phyloP scores from a whole-genome alignment of 2,888 invertebrate species.

The Acanthosepion esculentum region DNA sequence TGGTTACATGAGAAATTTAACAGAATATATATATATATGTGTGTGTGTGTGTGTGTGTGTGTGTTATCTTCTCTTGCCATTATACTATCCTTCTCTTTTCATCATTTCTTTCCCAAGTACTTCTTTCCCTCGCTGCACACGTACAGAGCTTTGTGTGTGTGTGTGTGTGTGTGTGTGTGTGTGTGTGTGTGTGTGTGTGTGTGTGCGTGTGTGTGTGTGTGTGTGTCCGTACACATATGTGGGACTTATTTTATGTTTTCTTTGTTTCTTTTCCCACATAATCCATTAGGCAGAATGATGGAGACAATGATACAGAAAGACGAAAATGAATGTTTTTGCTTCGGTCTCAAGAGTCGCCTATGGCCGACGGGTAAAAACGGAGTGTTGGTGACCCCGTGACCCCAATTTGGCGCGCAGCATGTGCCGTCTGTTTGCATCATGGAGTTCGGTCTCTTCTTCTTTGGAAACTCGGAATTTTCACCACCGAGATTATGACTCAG shows the following conservation, averaged over 20 bases:
- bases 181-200: background rate
- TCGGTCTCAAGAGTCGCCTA: background rate
- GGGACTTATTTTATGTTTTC: background rate
- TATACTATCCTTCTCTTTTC: no score
- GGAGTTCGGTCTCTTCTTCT: background rate
- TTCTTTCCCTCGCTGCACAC: background rate
- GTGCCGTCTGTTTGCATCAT: background rate
- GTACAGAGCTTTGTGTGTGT: background rate
- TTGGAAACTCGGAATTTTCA: background rate
- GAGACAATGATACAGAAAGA: constrained; percentile 8
- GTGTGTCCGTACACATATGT: background rate
- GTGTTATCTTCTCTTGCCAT: no score
- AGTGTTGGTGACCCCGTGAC: background rate
- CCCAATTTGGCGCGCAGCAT: constrained; percentile 33
- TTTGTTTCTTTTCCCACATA: background rate
- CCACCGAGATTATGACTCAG: constrained; percentile 5
- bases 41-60: background rate
- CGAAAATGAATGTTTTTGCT: constrained; percentile 12
- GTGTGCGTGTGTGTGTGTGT: no score
- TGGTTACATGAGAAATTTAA: no score
- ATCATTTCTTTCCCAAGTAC: no score
- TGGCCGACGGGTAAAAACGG: background rate
- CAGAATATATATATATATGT: background rate
- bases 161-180: background rate
- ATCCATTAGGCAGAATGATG: constrained; percentile 33